These are phyloP conservation scores for Nomia melanderi DNA, from an alignment of 1,140 invertebrate species.

Conservation along the genomic window DNA sequence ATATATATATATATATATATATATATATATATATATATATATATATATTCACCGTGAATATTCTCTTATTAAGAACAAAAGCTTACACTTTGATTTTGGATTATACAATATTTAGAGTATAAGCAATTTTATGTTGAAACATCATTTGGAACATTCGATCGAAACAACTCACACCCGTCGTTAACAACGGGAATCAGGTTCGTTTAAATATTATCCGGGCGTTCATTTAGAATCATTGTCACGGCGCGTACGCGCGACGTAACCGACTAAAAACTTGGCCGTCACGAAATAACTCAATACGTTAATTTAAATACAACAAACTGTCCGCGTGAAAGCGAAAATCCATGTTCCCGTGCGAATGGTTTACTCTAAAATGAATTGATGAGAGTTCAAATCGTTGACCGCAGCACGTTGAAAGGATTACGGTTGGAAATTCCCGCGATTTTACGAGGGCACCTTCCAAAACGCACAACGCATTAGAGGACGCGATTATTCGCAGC, in stretches of 20 bases:
- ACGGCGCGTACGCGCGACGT: neutral
- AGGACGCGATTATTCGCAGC: neutral
- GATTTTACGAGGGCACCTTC: constrained; percentile 23
- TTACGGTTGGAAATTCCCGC: constrained; percentile 27
- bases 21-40: no score
- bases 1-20: no score
- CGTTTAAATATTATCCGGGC: neutral
- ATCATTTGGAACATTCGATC: neutral
- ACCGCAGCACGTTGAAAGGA: constrained; percentile 15
- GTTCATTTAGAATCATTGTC: constrained; percentile 5
- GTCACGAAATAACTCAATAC: constrained; percentile 21
- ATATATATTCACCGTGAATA: no score
- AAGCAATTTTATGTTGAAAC: no score
- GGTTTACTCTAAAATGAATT: constrained; percentile 29
- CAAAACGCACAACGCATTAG: constrained; percentile 1
- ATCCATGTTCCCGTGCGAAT: constrained; percentile 28
- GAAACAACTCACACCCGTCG: neutral
- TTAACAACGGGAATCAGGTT: neutral
- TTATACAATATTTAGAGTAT: no score
- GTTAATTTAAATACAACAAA: constrained; percentile 42
- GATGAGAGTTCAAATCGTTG: constrained; percentile 37
- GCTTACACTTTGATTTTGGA: no score
- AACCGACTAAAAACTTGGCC: neutral
- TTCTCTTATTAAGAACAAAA: no score
- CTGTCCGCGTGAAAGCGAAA: constrained; percentile 34